phyloP scores from a whole-genome alignment of 2,113 vertebrate species.

The Notarius quadriscutis region DNA sequence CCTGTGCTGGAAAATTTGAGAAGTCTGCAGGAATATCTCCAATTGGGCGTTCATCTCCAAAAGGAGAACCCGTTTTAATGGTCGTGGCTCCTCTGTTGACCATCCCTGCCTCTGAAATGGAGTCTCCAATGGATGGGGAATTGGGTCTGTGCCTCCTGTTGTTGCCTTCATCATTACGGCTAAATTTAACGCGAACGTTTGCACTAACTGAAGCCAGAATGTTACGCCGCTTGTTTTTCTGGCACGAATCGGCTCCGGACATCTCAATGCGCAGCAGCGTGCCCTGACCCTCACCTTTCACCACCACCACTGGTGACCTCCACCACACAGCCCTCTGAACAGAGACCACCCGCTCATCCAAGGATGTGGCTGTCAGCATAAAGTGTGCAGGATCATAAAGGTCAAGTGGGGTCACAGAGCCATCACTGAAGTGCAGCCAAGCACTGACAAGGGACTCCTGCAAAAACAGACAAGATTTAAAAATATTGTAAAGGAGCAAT shows the following conservation, averaged over 20 bases:
- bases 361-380: conserved; percentile 78
- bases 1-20: conserved; percentile 83
- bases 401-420: conserved; percentile 86
- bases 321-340: conserved; percentile 64
- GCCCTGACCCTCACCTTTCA: conserved; percentile 89
- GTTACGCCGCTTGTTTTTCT: conserved; percentile 82
- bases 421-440: conserved; percentile 96
- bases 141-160: conserved; percentile 77
- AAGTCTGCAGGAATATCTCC: conserved; percentile 83
- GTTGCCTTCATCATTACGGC: conserved; percentile 72
- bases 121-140: conserved; percentile 71
- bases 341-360: conserved; percentile 80
- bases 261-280: conserved; percentile 85
- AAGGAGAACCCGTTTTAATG: conserved; percentile 70
- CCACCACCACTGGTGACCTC: conserved; percentile 79
- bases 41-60: conserved; percentile 69
- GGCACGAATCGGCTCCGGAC: conserved; percentile 83
- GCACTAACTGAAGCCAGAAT: conserved; percentile 81
- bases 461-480: conserved; percentile 46
- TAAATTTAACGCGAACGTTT: conserved; percentile 80
- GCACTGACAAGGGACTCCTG: conserved; percentile 91
- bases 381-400: conserved; percentile 88
- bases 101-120: conserved; percentile 75
- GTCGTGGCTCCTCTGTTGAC: conserved; percentile 72
- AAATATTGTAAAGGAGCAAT: neutral